Evolutionary conservation across 2,113 vertebrate species (phyloP).

Genomic region (Grammatotria lemairii): DNA sequence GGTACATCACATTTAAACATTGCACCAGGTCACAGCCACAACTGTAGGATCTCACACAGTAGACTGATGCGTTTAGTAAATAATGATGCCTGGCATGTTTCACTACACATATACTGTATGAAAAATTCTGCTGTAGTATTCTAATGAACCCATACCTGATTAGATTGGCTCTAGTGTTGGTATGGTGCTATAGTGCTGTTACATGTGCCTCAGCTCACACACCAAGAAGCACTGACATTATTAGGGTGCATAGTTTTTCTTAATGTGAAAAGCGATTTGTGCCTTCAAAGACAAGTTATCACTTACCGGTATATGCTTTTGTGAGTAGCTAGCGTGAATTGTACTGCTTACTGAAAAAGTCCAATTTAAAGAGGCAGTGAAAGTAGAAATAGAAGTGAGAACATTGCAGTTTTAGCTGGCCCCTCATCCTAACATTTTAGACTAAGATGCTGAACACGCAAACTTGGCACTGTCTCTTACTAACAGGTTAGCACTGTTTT

Average conservation of each 20-base stretch:
- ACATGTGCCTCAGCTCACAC: not conserved
- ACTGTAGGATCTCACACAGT: not conserved
- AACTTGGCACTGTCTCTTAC: not conserved
- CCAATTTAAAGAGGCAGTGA: not conserved
- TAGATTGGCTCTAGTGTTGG: not conserved
- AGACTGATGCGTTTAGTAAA: not conserved
- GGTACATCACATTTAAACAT: not conserved
- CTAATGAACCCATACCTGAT: not conserved
- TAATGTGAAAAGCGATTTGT: not conserved
- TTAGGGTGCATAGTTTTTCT: not conserved
- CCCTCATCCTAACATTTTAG: not conserved
- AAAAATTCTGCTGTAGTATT: not conserved
- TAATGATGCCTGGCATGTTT: not conserved
- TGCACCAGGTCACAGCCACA: not conserved
- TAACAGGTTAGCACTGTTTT: not conserved
- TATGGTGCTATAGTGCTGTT: not conserved
- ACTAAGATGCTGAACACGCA: not conserved
- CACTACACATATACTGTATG: not conserved
- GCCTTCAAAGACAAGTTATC: not conserved
- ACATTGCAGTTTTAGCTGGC: not conserved
- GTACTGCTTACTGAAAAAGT: not conserved
- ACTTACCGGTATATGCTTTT: not conserved
- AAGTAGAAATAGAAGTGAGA: not conserved
- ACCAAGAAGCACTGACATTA: not conserved
- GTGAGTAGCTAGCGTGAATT: not conserved